phyloP scores from a whole-genome alignment of 35 echinoderm and acorn worm species.

The Apostichopus parvimensis region DNA sequence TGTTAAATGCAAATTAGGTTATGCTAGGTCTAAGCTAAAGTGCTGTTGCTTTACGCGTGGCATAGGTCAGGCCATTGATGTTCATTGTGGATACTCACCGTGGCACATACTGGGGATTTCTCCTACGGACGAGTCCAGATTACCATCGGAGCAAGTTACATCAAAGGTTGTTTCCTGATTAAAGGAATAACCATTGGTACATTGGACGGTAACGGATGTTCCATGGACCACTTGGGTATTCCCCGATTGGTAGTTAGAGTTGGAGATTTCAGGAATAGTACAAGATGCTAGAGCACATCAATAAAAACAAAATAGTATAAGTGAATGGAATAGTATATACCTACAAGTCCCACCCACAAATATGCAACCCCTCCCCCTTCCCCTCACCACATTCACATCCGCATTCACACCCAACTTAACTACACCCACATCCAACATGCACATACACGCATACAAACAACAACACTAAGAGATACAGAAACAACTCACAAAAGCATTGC shows the following conservation, averaged over 20 bases:
- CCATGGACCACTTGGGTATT: neutral
- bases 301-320: neutral
- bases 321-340: neutral
- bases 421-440: too few relatives aligned
- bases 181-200: neutral
- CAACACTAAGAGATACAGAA: neutral
- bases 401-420: too few relatives aligned
- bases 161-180: neutral
- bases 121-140: neutral
- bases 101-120: neutral
- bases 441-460: neutral
- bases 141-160: neutral
- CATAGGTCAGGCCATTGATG: too few relatives aligned
- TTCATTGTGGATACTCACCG: neutral
- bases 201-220: neutral
- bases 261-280: neutral
- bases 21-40: too few relatives aligned
- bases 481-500: neutral
- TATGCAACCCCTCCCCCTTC: too few relatives aligned
- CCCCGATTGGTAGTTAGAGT: neutral
- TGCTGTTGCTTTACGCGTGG: too few relatives aligned
- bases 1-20: too few relatives aligned
- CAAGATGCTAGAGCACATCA: neutral
- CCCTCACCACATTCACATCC: too few relatives aligned
- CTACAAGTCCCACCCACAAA: too few relatives aligned